phyloP scores from a whole-genome alignment of 2,888 invertebrate species.

The Rhodophaea formosa region DNA sequence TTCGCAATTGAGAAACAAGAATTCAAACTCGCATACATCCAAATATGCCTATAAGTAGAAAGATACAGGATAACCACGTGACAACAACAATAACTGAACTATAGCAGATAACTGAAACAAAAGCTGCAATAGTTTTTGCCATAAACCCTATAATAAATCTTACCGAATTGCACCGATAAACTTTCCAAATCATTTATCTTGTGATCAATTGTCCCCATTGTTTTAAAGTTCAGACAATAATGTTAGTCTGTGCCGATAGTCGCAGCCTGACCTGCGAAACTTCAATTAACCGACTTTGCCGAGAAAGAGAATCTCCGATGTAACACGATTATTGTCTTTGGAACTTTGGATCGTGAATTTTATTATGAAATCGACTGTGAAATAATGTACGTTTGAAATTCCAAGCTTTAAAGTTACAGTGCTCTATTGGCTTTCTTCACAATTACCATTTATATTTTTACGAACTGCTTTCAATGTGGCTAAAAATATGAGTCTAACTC shows the following conservation, averaged over 20 bases:
- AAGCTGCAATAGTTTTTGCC: not conserved
- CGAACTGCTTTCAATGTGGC: too few relatives aligned
- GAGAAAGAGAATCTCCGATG: not conserved
- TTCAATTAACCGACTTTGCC: not conserved
- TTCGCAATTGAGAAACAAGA: too few relatives aligned
- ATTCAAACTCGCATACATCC: too few relatives aligned
- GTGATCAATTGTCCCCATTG: not conserved
- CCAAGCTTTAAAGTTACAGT: not conserved
- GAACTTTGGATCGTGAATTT: not conserved
- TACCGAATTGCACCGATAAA: not conserved
- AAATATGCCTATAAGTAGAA: too few relatives aligned
- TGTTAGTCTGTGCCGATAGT: not conserved
- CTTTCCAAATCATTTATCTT: constrained; percentile 1
- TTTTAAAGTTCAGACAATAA: not conserved
- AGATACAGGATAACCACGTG: too few relatives aligned
- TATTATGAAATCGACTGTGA: not conserved
- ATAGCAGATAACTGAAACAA: not conserved
- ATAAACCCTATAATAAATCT: not conserved
- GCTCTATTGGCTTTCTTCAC: too few relatives aligned
- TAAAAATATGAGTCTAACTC: too few relatives aligned
- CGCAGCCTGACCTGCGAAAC: not conserved
- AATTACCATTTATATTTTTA: too few relatives aligned
- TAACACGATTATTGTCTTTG: not conserved
- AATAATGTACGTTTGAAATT: not conserved
- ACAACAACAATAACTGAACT: too few relatives aligned